Base-by-base conservation (phyloP, 1,140 invertebrate genomes). In the Panonychus citri region DNA sequence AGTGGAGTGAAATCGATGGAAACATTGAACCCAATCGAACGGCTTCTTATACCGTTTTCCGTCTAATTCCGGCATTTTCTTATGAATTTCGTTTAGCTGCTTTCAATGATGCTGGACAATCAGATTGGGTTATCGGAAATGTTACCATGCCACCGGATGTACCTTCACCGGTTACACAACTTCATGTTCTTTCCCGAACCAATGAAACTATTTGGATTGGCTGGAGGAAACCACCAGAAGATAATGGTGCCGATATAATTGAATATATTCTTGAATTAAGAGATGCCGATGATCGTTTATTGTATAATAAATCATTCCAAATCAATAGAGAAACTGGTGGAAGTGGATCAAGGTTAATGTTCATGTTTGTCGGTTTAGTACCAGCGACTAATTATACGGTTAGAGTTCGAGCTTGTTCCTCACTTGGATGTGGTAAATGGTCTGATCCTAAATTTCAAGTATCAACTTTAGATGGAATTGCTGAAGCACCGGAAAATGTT, bases 191-290 rank as follows among this genome's bases (percentile, higher is more conserved):
- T 42, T 55, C 64, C 2, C 61, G 60, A 28, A 65, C 63, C n/a
- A 65, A 65, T 52, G 60, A 64, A 48, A 63, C 64, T 3, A 49
- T 65, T 21, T 56, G 65, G 40, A 61, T 65, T 40, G 64, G 63
- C 13, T 65, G 64, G 64, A 51, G 61, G 13, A 34, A 61, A 19
- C 63, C 63, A 12, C 30, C 40, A 8, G 56, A 62, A 25, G 62
- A 65, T 55, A 65, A 64, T 24, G 64, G 64, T 5, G 62, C 61
- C 2, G 39, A 57, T 12, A 65, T 65, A 13, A 59, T 40, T 15
- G 57, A 60, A 28, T 65, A 65, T 49, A 49, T 61, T 13, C 57
- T 65, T 3, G 52, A 61, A 42, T 50, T 65, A 42, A 19, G 26
- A 21, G 57, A 58, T 37, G n/a, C 46, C 26, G 26, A 49, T 26